These are phyloP conservation scores for Limnothrissa miodon DNA, from an alignment of 2,113 vertebrate species.

Conservation along the genomic window DNA sequence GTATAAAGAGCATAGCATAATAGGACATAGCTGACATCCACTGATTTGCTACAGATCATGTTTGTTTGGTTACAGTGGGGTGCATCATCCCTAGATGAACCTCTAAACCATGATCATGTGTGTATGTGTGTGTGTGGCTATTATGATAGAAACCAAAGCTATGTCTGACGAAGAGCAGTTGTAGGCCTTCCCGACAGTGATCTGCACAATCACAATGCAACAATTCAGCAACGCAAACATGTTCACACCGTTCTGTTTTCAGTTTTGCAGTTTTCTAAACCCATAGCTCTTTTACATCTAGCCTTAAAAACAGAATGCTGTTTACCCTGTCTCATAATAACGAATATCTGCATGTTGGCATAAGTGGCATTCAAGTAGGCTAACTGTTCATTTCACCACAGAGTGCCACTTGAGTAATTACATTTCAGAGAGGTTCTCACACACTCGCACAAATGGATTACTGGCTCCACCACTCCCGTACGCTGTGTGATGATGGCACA, in stretches of 20 bases:
- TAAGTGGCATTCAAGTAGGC: constrained; percentile 56
- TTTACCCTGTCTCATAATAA: background rate
- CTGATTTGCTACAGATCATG: background rate
- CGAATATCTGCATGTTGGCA: constrained; percentile 10
- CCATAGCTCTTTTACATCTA: background rate
- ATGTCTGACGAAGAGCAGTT: background rate
- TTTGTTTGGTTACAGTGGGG: constrained; percentile 3
- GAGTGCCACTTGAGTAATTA: constrained; percentile 68
- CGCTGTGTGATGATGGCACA: constrained; percentile 69
- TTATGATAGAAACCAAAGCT: background rate
- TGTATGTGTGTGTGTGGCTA: background rate
- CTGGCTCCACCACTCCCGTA: constrained; percentile 71
- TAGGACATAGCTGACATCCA: background rate
- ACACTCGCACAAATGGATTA: constrained; percentile 74
- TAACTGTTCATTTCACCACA: constrained; percentile 41
- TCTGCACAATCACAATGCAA: background rate
- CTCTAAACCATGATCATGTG: background rate
- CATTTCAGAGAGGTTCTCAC: constrained; percentile 68
- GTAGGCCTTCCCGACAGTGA: background rate
- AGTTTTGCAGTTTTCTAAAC: background rate
- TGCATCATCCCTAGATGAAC: constrained; percentile 4
- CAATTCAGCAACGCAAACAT: background rate
- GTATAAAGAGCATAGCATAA: constrained; percentile 15
- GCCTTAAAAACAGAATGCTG: background rate
- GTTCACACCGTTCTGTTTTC: background rate